These are phyloP conservation scores for Sialis fuliginosa DNA, from an alignment of 2,888 invertebrate species.

Conservation along the genomic window DNA sequence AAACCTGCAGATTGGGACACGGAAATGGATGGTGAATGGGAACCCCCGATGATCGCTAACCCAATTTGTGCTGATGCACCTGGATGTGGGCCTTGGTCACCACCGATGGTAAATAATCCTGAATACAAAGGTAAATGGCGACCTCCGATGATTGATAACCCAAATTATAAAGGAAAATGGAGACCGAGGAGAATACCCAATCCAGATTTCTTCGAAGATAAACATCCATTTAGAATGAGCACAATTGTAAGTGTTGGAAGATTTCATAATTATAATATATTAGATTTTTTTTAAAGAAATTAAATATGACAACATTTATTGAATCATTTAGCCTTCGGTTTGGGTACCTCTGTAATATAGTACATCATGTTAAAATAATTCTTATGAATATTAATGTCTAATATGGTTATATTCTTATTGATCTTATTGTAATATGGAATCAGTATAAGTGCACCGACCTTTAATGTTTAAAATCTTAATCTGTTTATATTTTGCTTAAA, in stretches of 20 bases:
- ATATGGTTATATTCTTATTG: too few species aligned
- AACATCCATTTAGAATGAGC: constrained; percentile 76
- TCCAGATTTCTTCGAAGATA: constrained; percentile 85
- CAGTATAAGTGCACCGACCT: too few species aligned
- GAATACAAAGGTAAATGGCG: constrained; percentile 88
- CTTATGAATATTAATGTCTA: too few species aligned
- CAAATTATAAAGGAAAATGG: constrained; percentile 94
- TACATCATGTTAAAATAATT: too few species aligned
- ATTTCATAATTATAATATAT: too few species aligned
- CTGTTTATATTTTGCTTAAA: too few species aligned
- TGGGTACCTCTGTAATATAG: too few species aligned
- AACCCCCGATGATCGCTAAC: constrained; percentile 83
- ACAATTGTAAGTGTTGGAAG: constrained; percentile 71
- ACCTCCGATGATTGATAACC: constrained; percentile 76
- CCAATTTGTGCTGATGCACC: constrained; percentile 51
- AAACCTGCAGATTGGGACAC: constrained; percentile 95
- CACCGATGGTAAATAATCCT: constrained; percentile 75
- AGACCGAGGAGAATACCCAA: constrained; percentile 69
- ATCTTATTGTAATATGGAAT: too few species aligned
- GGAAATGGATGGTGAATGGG: constrained; percentile 99
- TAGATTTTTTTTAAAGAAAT: too few species aligned
- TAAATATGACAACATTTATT: too few species aligned
- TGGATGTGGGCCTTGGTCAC: constrained; percentile 86
- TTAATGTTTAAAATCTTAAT: too few species aligned
- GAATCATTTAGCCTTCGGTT: too few species aligned